Evolutionary conservation across 1,140 invertebrate genomes (phyloP).

Genomic region (Paralvinella palmiformis): DNA sequence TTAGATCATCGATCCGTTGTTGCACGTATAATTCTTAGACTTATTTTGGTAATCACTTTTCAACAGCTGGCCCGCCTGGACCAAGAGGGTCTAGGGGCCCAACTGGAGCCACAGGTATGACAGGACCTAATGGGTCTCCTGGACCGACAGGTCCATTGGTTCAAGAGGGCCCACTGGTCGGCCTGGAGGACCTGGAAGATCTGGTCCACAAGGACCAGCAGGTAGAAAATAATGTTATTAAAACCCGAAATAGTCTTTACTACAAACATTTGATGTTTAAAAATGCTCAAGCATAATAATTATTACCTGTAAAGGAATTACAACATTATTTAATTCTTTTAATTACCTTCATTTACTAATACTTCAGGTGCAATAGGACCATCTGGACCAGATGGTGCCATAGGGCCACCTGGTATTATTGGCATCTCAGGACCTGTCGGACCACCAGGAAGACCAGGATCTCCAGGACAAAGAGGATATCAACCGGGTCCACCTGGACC

Average conservation of each 20-base stretch:
- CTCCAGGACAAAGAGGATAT: conserved; percentile 2
- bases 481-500: background rate
- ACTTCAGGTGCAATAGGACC: background rate
- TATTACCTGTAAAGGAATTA: no score
- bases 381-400: background rate
- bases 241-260: no score
- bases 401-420: background rate
- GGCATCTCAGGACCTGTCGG: background rate
- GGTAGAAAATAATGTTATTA: no score
- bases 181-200: background rate
- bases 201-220: background rate
- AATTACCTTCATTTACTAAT: no score
- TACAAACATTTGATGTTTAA: no score
- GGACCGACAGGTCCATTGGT: background rate
- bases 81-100: background rate
- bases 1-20: no score
- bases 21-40: no score
- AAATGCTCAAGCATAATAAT: no score
- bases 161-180: background rate
- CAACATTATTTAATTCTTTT: no score
- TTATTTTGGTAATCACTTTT: no score
- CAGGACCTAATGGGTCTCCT: conserved; percentile 2
- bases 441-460: conserved; percentile 3
- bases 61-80: conserved; percentile 2
- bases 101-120: background rate